Evolutionary conservation across 2,797 vertebrate genomes (phyloP).

Genomic region (Rhinichthys osculus): DNA sequence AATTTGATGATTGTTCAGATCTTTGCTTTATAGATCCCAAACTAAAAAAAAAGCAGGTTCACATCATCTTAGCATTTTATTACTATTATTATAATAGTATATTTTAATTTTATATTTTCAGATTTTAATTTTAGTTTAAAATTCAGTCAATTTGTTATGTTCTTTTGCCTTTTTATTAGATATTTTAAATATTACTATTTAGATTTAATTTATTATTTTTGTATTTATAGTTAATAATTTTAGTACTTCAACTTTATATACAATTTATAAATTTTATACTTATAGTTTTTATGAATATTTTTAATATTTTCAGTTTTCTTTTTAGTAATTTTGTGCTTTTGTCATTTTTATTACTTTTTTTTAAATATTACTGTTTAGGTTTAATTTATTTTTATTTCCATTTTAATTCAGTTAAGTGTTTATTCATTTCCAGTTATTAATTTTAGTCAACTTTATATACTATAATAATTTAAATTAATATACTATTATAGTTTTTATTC

Average conservation of each 20-base stretch:
- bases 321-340: background rate
- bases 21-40: background rate
- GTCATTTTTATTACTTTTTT: background rate
- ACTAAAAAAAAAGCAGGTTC: background rate
- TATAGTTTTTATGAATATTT: background rate
- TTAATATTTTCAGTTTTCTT: background rate
- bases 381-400: background rate
- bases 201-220: background rate
- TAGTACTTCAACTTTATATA: background rate
- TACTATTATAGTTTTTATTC: background rate
- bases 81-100: no score
- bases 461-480: background rate
- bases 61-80: background rate
- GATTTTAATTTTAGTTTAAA: background rate
- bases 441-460: background rate
- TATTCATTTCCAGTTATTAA: background rate
- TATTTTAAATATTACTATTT: background rate
- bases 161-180: background rate
- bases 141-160: background rate
- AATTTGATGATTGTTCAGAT: background rate
- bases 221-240: background rate
- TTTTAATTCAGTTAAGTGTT: background rate
- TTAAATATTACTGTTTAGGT: background rate
- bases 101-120: no score
- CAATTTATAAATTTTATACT: background rate